These are phyloP conservation scores for Tridacna crocea DNA, from an alignment of 2,888 invertebrate genomes.

Conservation along the genomic window DNA sequence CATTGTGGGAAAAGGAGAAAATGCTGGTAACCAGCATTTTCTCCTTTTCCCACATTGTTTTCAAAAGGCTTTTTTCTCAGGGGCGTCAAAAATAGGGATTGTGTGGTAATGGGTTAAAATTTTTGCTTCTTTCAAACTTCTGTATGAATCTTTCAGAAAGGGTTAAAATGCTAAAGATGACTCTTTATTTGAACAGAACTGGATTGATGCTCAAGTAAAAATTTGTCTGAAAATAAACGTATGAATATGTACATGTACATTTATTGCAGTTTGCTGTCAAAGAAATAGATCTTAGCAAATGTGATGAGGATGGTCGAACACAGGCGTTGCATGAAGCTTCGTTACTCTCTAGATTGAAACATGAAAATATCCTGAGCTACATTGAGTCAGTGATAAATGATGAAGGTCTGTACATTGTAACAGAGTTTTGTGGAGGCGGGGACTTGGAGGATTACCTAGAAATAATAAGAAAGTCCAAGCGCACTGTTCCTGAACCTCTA, in stretches of 20 bases:
- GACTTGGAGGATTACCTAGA: constrained; percentile 70
- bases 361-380: constrained; percentile 66
- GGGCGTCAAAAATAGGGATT: too few relatives aligned
- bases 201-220: too few relatives aligned
- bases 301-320: constrained; percentile 63
- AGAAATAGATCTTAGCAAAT: constrained; percentile 68
- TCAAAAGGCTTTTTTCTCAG: too few relatives aligned
- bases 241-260: too few relatives aligned
- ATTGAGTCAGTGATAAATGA: constrained; percentile 72
- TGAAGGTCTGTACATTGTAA: constrained; percentile 69
- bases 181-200: too few relatives aligned
- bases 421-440: constrained; percentile 72
- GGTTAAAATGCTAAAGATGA: too few relatives aligned
- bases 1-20: not conserved
- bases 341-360: constrained; percentile 64
- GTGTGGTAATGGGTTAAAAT: too few relatives aligned
- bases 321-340: constrained; percentile 66
- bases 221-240: too few relatives aligned
- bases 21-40: too few relatives aligned
- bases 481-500: constrained; percentile 59
- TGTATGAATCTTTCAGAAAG: too few relatives aligned
- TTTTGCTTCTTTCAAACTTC: too few relatives aligned
- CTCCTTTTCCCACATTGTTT: too few relatives aligned
- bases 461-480: constrained; percentile 43
- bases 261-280: constrained; percentile 72